Evolutionary conservation across 2,113 vertebrate genomes (phyloP).

Genomic region (Capreolus pygargus): DNA sequence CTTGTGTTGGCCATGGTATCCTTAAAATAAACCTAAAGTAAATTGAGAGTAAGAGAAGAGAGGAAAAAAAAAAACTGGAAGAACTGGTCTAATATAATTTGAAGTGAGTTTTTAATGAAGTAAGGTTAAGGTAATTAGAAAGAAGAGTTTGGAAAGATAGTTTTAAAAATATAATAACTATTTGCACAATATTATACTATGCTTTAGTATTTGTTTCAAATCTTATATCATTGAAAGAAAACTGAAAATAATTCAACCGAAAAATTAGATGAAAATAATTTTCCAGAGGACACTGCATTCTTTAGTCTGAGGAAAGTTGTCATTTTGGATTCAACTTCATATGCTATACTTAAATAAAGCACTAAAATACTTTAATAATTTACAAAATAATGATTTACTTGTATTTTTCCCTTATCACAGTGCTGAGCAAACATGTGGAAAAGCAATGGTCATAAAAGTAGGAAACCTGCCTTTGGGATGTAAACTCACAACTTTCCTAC

Average conservation of each 20-base stretch:
- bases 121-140: neutral
- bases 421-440: neutral
- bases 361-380: neutral
- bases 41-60: neutral
- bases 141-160: neutral
- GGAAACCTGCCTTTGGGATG: neutral
- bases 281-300: neutral
- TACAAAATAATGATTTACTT: neutral
- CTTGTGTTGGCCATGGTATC: neutral
- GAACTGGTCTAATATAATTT: neutral
- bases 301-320: neutral
- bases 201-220: neutral
- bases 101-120: neutral
- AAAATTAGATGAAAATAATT: neutral
- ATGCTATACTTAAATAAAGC: neutral
- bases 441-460: neutral
- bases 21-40: neutral
- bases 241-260: neutral
- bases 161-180: neutral
- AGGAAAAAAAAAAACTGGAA: neutral
- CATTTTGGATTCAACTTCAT: neutral
- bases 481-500: neutral
- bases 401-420: neutral
- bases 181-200: neutral
- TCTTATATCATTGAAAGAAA: neutral